phyloP scores from a whole-genome alignment of 2,797 vertebrate genomes.

The Loriculus beryllinus region DNA sequence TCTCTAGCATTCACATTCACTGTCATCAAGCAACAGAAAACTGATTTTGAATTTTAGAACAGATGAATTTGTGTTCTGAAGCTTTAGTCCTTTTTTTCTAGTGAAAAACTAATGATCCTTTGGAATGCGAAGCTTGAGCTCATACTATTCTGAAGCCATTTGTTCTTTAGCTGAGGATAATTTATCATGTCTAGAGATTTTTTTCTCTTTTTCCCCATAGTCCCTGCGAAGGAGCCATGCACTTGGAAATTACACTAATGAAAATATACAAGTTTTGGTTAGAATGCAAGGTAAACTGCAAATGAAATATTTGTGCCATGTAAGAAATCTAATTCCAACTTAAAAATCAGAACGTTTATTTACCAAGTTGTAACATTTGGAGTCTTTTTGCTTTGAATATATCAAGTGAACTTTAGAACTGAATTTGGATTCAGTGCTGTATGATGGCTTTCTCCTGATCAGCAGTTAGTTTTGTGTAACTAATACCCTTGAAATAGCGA shows the following conservation, averaged over 20 bases:
- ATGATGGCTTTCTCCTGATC: neutral
- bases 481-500: neutral
- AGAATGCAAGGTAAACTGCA: neutral
- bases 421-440: neutral
- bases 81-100: neutral
- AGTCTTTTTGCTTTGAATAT: neutral
- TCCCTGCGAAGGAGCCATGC: neutral
- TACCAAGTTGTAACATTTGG: neutral
- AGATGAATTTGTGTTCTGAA: neutral
- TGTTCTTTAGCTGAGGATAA: neutral
- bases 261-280: neutral
- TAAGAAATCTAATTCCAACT: neutral
- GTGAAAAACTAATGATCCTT: neutral
- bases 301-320: neutral
- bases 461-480: neutral
- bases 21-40: neutral
- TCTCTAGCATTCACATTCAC: neutral
- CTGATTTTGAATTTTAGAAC: neutral
- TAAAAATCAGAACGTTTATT: neutral
- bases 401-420: neutral
- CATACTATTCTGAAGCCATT: neutral
- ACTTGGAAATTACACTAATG: neutral
- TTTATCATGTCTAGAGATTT: neutral
- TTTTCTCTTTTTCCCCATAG: neutral
- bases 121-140: neutral